Percentiles rank a stretch among this genome's conserved stretches.
phyloP scores from a whole-genome alignment of 1,140 invertebrate genomes.

The Melipona quadrifasciata region DNA sequence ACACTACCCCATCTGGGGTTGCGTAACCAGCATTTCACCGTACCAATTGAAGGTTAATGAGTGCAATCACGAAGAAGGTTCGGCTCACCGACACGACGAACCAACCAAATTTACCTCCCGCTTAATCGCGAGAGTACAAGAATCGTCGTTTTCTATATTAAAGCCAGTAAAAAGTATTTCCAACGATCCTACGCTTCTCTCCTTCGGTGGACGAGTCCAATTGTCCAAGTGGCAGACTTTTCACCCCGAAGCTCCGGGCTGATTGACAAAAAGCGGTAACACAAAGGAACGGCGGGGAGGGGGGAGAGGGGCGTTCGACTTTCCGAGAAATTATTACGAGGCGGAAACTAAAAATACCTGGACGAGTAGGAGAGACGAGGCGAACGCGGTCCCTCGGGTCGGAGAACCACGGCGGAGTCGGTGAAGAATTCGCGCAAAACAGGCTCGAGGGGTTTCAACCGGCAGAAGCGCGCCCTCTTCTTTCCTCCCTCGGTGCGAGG shows the following conservation, averaged over 20 bases:
- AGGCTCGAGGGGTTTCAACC: slow-evolving; percentile 67
- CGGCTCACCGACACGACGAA: background rate
- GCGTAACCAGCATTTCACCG: slow-evolving; percentile 23
- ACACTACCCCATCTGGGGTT: slow-evolving; percentile 23
- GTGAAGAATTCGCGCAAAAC: slow-evolving; percentile 72
- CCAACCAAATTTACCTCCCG: background rate
- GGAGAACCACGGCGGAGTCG: slow-evolving; percentile 63
- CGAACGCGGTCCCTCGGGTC: slow-evolving; percentile 47
- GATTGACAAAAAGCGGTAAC: background rate
- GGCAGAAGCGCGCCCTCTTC: slow-evolving; percentile 63
- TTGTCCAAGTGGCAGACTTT: background rate
- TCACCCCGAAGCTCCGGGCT: background rate
- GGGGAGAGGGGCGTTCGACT: background rate
- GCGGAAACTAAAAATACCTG: slow-evolving; percentile 23
- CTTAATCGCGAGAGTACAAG: background rate
- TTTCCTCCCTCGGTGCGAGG: slow-evolving; percentile 63
- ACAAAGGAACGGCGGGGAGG: background rate
- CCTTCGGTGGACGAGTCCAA: background rate
- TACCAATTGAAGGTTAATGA: slow-evolving; percentile 35
- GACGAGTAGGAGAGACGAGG: slow-evolving; percentile 21
- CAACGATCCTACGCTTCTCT: background rate
- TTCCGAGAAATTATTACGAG: slow-evolving; percentile 1
- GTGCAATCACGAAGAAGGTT: slow-evolving; percentile 5
- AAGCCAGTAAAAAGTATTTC: too few species aligned
- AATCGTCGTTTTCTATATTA: background rate